Percentiles rank a stretch among this genome's conserved stretches.
Evolutionary conservation across 2,113 vertebrate species (phyloP).

Genomic region (Pseudorectes ferrugineus): DNA sequence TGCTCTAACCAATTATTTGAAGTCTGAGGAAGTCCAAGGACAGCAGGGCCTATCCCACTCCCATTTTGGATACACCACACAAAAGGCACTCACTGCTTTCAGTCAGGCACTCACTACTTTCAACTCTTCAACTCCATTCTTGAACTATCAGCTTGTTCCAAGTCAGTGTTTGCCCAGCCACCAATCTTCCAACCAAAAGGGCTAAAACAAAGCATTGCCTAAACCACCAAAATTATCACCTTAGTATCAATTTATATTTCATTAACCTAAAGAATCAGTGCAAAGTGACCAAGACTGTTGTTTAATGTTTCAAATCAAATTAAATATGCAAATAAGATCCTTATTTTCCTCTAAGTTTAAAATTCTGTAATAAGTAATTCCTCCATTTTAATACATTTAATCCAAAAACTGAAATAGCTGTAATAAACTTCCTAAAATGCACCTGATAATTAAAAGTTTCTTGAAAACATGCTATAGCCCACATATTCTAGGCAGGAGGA

Average conservation of each 20-base stretch:
- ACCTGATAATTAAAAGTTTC: background rate
- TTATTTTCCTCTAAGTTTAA: background rate
- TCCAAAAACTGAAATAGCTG: background rate
- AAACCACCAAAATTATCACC: background rate
- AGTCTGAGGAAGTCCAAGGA: background rate
- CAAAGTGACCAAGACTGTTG: background rate
- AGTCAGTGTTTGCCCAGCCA: background rate
- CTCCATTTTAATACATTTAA: background rate
- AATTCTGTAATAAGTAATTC: background rate
- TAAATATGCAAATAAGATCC: background rate
- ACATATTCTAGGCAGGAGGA: background rate
- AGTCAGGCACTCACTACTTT: background rate
- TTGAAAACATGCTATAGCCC: background rate
- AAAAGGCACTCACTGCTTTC: background rate
- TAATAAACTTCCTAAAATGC: background rate
- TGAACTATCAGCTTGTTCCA: background rate
- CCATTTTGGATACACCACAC: background rate
- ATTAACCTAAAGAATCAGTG: background rate
- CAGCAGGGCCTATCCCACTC: background rate
- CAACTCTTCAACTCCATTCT: background rate
- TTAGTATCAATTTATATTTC: background rate
- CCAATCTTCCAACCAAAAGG: background rate
- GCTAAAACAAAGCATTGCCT: background rate
- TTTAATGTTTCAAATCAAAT: background rate
- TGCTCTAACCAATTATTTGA: background rate